Evolutionary conservation across 2,797 vertebrate genomes (phyloP).

Genomic region (Gymnocypris eckloni): DNA sequence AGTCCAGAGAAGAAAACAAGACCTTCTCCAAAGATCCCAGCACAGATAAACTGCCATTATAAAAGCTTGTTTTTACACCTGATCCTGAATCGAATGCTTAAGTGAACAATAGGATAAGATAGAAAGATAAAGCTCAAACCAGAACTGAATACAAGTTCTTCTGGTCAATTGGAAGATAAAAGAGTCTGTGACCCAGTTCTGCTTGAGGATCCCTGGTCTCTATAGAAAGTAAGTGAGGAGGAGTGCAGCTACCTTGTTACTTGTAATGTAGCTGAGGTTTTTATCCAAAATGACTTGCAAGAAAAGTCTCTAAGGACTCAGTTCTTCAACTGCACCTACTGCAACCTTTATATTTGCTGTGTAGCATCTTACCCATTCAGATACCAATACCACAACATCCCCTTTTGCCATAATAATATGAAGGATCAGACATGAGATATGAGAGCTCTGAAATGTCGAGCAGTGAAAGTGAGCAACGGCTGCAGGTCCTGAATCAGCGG

Average conservation of each 20-base stretch:
- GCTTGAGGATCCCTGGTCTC: background rate
- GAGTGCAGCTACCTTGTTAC: background rate
- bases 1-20: constrained; percentile 38
- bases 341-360: background rate
- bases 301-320: background rate
- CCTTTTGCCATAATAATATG: background rate
- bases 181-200: constrained; percentile 30
- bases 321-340: constrained; percentile 1
- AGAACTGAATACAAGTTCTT: background rate
- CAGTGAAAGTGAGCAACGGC: constrained; percentile 12
- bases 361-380: background rate
- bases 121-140: background rate
- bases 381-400: background rate
- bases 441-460: constrained; percentile 21
- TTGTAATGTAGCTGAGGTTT: background rate
- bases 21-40: background rate
- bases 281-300: background rate
- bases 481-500: constrained; percentile 12
- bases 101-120: background rate
- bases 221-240: background rate
- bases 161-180: background rate
- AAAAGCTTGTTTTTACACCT: background rate
- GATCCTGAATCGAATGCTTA: background rate
- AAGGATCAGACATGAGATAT: background rate
- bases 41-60: background rate